Evolutionary conservation across 2,888 invertebrate genomes (phyloP).

Genomic region (Ormyrus labotus): DNA sequence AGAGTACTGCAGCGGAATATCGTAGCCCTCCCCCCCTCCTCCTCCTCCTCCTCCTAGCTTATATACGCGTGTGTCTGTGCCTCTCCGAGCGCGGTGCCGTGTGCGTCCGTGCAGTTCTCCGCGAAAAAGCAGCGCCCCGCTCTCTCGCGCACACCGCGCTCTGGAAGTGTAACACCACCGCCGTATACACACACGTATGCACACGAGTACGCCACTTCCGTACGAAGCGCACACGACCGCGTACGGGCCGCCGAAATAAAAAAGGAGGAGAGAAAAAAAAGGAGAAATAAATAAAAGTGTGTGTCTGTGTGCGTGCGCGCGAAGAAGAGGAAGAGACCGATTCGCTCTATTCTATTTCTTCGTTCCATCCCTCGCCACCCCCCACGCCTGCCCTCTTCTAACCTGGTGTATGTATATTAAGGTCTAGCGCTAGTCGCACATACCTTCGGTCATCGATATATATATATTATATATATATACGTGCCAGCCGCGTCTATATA

Average conservation of each 20-base stretch:
- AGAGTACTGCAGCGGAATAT: conserved; percentile 32
- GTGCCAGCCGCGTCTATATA: not conserved
- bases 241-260: too few relatives aligned
- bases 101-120: not conserved
- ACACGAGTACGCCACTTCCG: too few relatives aligned
- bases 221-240: too few relatives aligned
- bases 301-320: not conserved
- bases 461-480: not conserved
- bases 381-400: not conserved
- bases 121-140: conserved; percentile 29
- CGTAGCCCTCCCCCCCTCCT: not conserved
- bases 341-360: not conserved
- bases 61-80: not conserved
- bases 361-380: not conserved
- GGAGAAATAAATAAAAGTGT: not conserved
- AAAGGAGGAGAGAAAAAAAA: too few relatives aligned
- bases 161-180: too few relatives aligned
- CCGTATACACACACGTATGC: too few relatives aligned
- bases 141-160: not conserved
- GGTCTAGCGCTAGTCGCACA: not conserved
- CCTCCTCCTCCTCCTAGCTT: not conserved
- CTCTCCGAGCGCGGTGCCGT: not conserved
- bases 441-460: conserved; percentile 7
- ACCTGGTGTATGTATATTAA: not conserved
- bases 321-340: not conserved